Evolutionary conservation across 1,140 invertebrate species (phyloP), one percentile per base, ranked within the genome.

Genomic region (Papilio dardanus): DNA sequence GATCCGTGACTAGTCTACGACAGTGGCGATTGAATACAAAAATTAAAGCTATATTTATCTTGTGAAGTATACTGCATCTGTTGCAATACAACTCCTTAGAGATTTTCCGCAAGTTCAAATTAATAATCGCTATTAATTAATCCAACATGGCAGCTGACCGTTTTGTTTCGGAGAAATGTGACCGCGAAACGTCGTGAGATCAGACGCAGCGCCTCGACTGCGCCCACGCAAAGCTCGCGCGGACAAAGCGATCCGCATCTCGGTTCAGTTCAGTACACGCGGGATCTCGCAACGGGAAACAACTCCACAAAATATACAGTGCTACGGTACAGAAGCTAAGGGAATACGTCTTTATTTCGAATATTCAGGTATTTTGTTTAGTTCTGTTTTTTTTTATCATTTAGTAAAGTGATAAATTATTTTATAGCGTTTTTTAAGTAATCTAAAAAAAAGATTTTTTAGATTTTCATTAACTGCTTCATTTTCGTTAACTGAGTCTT

Each of bases 231-330:
- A 71, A 71, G 28, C 69, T 50, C 69, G 14, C 33, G 33, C 19
- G 21, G 28, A 71, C 69, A 71, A 71, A 71, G 42, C 69, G 21
- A 16, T 21, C 30, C 12, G 37, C 24, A 10, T 37, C 67, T 19
- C 31, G 16, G 42, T 46, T 46, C 54, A 71, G 69, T 42, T 71
- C 69, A 71, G 69, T 71, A 50, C 37, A 50, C 69, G 69, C 69
- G 69, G 42, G 69, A 71, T 54, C 69, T 71, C 30, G 69, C 50
- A 42, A 42, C 69, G 40, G 40, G 28, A 30, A 71, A 71, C 40
- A 71, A 71, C 21, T 71, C 69, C 28, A 16, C 14, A 42, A 50
- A 5, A 5, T 5, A 69, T 33, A 16, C n/a, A 50, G 54, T 62
- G 54, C 54, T 28, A 62, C 1, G 16, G 21, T 24, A 54, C 8